A percentile compares a stretch with the other conserved stretches of the same genome.
Conservation (phyloP, 2,113 vertebrate species). For the Plecotus auritus region DNA sequence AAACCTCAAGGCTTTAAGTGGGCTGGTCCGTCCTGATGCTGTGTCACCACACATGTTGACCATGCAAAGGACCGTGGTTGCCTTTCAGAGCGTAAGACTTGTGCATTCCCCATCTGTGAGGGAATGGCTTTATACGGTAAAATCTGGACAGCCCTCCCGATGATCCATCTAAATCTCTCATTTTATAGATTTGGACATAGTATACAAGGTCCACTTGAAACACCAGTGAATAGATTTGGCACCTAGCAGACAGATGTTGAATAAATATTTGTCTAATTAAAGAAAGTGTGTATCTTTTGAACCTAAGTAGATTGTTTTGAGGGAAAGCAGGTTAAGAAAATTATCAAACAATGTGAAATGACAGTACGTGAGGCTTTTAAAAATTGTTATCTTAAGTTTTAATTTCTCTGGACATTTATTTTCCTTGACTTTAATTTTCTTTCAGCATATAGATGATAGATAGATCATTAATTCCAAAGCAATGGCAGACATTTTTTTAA, state of each 20-base stretch:
- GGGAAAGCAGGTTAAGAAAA: not conserved
- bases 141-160: accelerated
- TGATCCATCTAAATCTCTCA: accelerated
- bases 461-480: constrained; percentile 27
- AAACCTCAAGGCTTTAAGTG: too few species aligned
- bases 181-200: not conserved
- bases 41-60: accelerated
- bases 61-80: accelerated
- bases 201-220: not conserved
- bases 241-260: not conserved
- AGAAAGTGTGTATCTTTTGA: not conserved
- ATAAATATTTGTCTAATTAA: not conserved
- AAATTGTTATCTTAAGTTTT: not conserved
- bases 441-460: constrained; percentile 21
- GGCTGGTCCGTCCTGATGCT: not conserved
- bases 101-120: accelerated
- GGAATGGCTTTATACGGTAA: accelerated
- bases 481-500: not conserved
- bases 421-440: constrained; percentile 5
- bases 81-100: accelerated
- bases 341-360: not conserved
- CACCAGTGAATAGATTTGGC: not conserved
- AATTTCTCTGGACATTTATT: not conserved
- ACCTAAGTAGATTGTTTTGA: not conserved
- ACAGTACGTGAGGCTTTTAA: not conserved